Evolutionary conservation across 2,888 invertebrate genomes (phyloP).

Genomic region (Epinotia brunnichana): DNA sequence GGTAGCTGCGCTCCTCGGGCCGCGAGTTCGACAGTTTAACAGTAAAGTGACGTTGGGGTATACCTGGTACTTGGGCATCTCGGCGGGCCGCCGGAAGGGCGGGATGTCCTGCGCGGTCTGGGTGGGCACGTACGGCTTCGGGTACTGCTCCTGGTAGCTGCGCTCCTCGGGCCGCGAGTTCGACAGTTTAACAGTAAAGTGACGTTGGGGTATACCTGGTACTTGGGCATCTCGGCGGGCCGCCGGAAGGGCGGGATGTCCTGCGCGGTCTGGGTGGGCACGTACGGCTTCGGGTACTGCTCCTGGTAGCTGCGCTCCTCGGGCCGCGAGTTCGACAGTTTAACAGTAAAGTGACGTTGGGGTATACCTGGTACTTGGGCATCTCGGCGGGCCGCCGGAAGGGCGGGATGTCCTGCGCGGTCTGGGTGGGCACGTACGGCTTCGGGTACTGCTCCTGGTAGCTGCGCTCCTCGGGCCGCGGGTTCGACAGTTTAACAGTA

Average conservation of each 20-base stretch:
- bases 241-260: slow-evolving; percentile 66
- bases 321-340: slow-evolving; percentile 58
- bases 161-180: slow-evolving; percentile 60
- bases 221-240: slow-evolving; percentile 60
- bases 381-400: slow-evolving; percentile 61
- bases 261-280: slow-evolving; percentile 59
- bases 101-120: slow-evolving; percentile 63
- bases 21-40: slow-evolving; percentile 60
- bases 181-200: too few species aligned
- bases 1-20: slow-evolving; percentile 61
- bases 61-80: slow-evolving; percentile 66
- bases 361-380: slow-evolving; percentile 68
- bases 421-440: slow-evolving; percentile 61
- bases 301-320: slow-evolving; percentile 63
- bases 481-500: slow-evolving; percentile 61
- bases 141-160: slow-evolving; percentile 61
- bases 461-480: slow-evolving; percentile 57
- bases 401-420: slow-evolving; percentile 62
- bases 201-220: too few species aligned
- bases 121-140: slow-evolving; percentile 63
- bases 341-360: too few species aligned
- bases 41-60: too few species aligned
- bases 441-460: slow-evolving; percentile 65
- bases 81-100: slow-evolving; percentile 61
- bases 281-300: slow-evolving; percentile 62